Evolutionary conservation across 2,113 vertebrate species (phyloP), one percentile per base, ranked within the genome.

Genomic region (Halichoerus grypus): DNA sequence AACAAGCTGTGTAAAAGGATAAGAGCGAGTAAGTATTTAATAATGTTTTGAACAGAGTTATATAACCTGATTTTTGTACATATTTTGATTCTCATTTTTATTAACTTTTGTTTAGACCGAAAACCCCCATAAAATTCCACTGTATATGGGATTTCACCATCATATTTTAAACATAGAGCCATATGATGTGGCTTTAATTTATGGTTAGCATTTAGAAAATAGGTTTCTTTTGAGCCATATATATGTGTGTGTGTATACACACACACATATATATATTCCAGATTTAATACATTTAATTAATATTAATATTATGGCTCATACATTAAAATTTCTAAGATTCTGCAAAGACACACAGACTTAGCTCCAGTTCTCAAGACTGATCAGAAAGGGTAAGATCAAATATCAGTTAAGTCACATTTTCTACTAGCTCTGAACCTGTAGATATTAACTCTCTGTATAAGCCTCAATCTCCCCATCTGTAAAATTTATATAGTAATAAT

Each of bases 41-140:
- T 88, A 89, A 83, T 91, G 9, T 4, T 83, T 91, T 63, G 11
- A 72, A 90, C 22, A 83, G 53, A 80, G 7, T 49, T 94, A 80
- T 46, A 22, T 71, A 72, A 72, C 1, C 13, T 79, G 65, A n/a
- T 51, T 1, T 94, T 95, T 81, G 0, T 0, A 82, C 42, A 39
- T 77, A 89, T 74, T 92, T 96, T 86, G 24, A 77, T 67, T 74
- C 19, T 94, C 9, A 82, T 74, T 91, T 76, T 80, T 88, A 74
- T 26, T 76, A 51, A 84, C 21, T 89, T 77, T 65, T 84, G 12
- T 82, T 79, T 74, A 39, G 7, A 80, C 9, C 3, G 46, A 22
- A 82, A 46, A 1, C 18, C 4, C 4, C 24, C 7, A 31, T 1
- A 22, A 28, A 83, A 79, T 59, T 83, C 3, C 12, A 55, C 59